phyloP scores from a whole-genome alignment of 2,113 vertebrate genomes.

The Sisor rabdophorus region DNA sequence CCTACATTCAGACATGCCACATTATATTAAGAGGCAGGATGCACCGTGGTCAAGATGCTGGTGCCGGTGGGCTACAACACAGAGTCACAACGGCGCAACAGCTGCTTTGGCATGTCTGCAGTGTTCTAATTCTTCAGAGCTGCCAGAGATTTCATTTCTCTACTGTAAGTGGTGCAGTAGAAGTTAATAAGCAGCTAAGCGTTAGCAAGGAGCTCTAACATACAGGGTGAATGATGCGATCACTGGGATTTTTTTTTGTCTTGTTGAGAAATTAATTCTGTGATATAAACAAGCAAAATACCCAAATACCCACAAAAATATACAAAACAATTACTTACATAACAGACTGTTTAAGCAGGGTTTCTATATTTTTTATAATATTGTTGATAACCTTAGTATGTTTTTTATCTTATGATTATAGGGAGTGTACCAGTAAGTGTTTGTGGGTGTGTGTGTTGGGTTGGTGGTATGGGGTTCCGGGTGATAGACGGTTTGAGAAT shows the following conservation, averaged over 20 bases:
- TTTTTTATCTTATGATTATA: not conserved
- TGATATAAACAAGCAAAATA: no score
- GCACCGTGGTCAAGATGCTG: slow-evolving; percentile 31
- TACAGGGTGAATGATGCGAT: not conserved
- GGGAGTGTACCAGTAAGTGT: not conserved
- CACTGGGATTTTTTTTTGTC: not conserved
- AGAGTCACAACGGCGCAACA: slow-evolving; percentile 35
- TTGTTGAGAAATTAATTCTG: not conserved
- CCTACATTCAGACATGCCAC: slow-evolving; percentile 53
- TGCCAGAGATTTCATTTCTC: not conserved
- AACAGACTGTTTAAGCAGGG: not conserved
- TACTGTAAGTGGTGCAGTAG: not conserved
- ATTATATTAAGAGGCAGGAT: slow-evolving; percentile 50
- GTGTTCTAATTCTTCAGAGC: not conserved
- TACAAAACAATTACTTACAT: not conserved
- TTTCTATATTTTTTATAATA: not conserved
- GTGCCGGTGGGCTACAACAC: slow-evolving; percentile 7
- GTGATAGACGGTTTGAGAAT: not conserved
- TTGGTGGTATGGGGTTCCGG: not conserved
- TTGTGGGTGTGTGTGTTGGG: slow-evolving; percentile 11
- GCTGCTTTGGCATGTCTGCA: slow-evolving; percentile 34
- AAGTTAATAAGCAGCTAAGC: no score
- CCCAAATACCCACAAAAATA: no score
- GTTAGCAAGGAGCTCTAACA: not conserved
- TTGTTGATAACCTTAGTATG: not conserved